Evolutionary conservation across 2,113 vertebrate genomes (phyloP).

Genomic region (Zingel zingel): DNA sequence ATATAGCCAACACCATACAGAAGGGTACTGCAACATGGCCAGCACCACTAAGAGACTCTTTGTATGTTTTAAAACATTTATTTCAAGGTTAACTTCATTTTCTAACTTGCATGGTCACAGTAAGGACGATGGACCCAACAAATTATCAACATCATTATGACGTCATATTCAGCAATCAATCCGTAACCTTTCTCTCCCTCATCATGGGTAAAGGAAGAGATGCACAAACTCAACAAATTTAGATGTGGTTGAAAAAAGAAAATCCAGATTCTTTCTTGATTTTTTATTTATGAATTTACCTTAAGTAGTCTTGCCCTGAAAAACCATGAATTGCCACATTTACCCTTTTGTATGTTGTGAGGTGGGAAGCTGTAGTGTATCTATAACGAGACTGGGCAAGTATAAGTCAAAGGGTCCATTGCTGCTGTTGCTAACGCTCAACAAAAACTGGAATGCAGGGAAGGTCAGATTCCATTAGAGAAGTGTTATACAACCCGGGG

Average conservation of each 20-base stretch:
- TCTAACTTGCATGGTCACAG: not conserved
- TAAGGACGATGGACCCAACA: not conserved
- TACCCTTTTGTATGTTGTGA: not conserved
- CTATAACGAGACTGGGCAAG: constrained; percentile 33
- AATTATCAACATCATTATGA: not conserved
- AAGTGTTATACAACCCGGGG: constrained; percentile 73
- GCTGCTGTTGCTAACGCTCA: constrained; percentile 69
- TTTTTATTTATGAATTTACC: not conserved
- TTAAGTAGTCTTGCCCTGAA: not conserved
- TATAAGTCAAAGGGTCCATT: constrained; percentile 42
- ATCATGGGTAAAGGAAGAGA: not conserved
- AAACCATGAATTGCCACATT: not conserved
- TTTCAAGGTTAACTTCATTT: not conserved
- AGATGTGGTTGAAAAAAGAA: not conserved
- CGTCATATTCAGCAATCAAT: not conserved
- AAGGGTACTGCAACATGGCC: not conserved
- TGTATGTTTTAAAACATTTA: not conserved
- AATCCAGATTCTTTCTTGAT: not conserved
- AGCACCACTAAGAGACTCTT: not conserved
- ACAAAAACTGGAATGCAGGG: constrained; percentile 80
- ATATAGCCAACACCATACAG: not conserved
- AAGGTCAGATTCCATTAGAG: constrained; percentile 83
- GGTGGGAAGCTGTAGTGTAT: constrained; percentile 1
- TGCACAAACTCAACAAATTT: not conserved
- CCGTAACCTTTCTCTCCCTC: not conserved